phyloP scores from a whole-genome alignment of 64 coral and sea anemone species.

The Dendronephthya gigantea region DNA sequence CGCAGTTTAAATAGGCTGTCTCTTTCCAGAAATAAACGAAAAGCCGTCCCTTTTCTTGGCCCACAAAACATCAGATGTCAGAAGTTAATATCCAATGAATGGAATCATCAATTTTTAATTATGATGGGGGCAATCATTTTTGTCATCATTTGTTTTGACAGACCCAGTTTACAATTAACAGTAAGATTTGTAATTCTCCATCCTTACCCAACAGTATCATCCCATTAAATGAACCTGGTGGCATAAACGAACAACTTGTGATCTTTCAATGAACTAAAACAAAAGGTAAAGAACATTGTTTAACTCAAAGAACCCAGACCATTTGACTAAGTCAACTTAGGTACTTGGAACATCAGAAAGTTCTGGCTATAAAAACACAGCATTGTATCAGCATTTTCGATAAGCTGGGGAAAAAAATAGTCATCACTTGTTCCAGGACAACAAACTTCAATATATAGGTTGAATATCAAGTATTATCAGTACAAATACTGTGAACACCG shows the following conservation, averaged over 20 bases:
- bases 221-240: too few species aligned
- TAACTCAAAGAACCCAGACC: too few species aligned
- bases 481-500: too few species aligned
- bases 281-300: too few species aligned
- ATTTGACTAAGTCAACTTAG: neutral
- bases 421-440: neutral
- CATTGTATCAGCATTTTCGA: conserved; percentile 6
- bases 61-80: neutral
- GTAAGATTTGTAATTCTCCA: too few species aligned
- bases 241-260: too few species aligned
- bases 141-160: neutral
- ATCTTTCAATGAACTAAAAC: too few species aligned
- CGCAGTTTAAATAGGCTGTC: neutral
- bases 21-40: neutral
- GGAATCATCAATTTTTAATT: neutral
- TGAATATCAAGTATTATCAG: too few species aligned
- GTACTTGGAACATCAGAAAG: neutral
- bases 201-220: too few species aligned
- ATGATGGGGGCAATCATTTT: neutral
- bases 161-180: too few species aligned
- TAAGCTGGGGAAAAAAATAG: conserved; percentile 10
- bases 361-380: conserved; percentile 3
- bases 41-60: neutral
- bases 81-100: neutral
- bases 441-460: neutral